Evolutionary conservation across 2,113 vertebrate genomes (phyloP).

Genomic region (Mystacornis crossleyi): DNA sequence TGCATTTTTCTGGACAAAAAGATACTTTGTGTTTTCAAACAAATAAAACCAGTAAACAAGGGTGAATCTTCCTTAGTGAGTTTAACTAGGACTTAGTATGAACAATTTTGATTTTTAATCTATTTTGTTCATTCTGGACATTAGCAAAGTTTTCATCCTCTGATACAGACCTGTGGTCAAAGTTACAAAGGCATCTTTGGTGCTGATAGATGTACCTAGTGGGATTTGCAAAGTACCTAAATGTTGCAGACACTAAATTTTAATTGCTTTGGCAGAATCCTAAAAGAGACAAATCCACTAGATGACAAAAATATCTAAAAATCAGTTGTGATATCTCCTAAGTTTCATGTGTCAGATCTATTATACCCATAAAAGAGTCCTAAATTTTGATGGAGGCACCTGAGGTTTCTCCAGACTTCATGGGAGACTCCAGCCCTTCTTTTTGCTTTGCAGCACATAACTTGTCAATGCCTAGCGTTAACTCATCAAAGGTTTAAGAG

Average conservation of each 20-base stretch:
- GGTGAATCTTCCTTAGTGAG: neutral
- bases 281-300: neutral
- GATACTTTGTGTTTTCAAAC: neutral
- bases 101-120: neutral
- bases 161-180: neutral
- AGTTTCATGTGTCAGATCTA: neutral
- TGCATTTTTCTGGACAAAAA: neutral
- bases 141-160: neutral
- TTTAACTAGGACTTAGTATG: neutral
- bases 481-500: neutral
- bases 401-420: neutral
- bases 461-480: neutral
- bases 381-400: neutral
- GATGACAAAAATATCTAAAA: neutral
- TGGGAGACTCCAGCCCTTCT: rapidly evolving
- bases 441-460: neutral
- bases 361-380: neutral
- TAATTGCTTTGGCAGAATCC: neutral
- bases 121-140: neutral
- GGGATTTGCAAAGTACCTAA: neutral
- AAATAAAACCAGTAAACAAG: neutral
- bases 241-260: neutral
- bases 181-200: neutral
- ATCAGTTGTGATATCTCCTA: neutral
- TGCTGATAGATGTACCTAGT: neutral